Conservation (phyloP, 2,797 vertebrate species). For the Gymnoscopelus microlampas region DNA sequence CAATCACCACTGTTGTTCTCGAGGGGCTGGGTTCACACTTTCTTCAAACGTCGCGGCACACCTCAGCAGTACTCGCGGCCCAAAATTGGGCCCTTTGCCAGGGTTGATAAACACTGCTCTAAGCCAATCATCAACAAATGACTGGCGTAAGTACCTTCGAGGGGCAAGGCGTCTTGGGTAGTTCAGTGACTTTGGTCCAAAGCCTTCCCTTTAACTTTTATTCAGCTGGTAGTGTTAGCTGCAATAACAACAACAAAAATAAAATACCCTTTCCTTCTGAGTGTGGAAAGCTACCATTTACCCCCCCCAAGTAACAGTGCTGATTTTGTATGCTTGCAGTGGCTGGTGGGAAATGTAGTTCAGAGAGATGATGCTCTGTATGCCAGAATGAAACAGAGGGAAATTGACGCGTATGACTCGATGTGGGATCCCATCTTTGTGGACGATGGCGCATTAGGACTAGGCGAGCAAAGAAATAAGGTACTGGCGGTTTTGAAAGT, state of each 20-base stretch:
- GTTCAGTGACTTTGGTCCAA: conserved; percentile 66
- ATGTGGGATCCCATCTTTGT: conserved; percentile 90
- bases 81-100: too few species aligned
- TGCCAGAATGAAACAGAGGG: conserved; percentile 91
- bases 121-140: conserved; percentile 43
- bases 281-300: conserved; percentile 80
- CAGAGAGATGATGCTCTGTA: conserved; percentile 90
- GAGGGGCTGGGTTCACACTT: too few species aligned
- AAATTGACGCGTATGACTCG: conserved; percentile 90
- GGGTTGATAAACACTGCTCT: too few species aligned
- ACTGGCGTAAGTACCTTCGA: conserved; percentile 70
- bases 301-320: conserved; percentile 82
- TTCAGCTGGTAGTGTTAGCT: conserved; percentile 75
- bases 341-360: conserved; percentile 90
- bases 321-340: conserved; percentile 90
- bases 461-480: conserved; percentile 90
- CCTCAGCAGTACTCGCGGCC: too few species aligned
- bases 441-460: conserved; percentile 89
- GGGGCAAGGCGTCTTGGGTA: conserved; percentile 69
- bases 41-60: too few species aligned
- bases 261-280: conserved; percentile 79
- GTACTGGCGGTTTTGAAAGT: conserved; percentile 86
- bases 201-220: conserved; percentile 73
- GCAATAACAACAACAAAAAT: conserved; percentile 66
- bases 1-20: too few species aligned